phyloP scores from a whole-genome alignment of 2,113 vertebrate genomes.

The Larimichthys polyactis region DNA sequence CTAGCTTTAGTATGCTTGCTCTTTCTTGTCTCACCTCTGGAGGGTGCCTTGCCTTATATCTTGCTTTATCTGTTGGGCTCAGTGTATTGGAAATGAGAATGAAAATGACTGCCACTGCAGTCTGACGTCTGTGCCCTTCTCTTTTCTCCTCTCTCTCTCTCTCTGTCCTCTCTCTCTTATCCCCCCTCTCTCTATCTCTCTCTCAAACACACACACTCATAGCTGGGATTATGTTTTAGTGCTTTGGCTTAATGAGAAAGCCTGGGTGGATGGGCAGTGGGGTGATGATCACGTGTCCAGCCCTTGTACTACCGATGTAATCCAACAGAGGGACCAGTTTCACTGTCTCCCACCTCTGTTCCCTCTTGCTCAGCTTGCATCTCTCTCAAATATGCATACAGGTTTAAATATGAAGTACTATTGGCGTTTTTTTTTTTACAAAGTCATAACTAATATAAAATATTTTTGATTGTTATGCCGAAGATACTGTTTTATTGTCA shows the following conservation, averaged over 20 bases:
- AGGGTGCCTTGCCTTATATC: conserved; percentile 23
- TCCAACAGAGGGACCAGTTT: conserved; percentile 83
- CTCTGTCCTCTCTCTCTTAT: background rate
- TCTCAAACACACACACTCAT: conserved; percentile 28
- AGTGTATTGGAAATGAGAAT: conserved; percentile 29
- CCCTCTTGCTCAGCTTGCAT: conserved; percentile 1
- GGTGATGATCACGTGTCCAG: conserved; percentile 50
- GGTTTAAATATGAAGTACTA: conserved; percentile 10
- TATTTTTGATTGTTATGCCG: background rate
- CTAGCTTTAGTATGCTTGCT: background rate
- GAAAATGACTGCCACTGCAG: conserved; percentile 45
- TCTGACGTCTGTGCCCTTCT: conserved; percentile 36
- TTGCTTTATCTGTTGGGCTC: conserved; percentile 16
- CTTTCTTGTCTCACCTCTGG: conserved; percentile 34
- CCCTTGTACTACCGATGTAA: conserved; percentile 70
- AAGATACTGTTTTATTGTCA: background rate
- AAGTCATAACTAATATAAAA: background rate
- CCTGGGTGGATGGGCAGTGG: conserved; percentile 36
- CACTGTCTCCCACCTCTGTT: conserved; percentile 52
- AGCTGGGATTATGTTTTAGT: conserved; percentile 69
- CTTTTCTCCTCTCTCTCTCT: background rate
- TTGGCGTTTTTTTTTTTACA: background rate
- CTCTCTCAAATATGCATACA: background rate
- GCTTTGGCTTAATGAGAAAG: conserved; percentile 68
- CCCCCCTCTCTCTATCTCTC: background rate